phyloP scores from a whole-genome alignment of 2,888 invertebrate genomes.

The Trachelus troglodyta region DNA sequence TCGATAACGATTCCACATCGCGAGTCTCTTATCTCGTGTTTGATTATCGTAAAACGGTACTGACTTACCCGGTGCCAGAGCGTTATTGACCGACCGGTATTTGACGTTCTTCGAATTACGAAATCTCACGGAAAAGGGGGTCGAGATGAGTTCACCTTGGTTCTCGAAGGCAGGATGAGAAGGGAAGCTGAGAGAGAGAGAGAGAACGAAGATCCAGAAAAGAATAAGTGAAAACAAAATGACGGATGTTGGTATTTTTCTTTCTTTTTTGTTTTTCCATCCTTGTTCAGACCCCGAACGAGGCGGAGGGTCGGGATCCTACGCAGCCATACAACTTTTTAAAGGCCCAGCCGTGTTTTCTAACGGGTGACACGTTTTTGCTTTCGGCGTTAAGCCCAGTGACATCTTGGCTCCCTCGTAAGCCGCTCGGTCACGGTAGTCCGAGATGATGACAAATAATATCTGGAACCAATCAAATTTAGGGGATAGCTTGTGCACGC shows the following conservation, averaged over 20 bases:
- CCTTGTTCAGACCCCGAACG: not conserved
- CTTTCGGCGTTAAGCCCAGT: slow-evolving; percentile 24
- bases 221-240: not conserved
- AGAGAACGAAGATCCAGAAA: not conserved
- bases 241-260: not conserved
- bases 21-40: slow-evolving; percentile 31
- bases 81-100: slow-evolving; percentile 15
- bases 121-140: not conserved
- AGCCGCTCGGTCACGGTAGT: slow-evolving; percentile 51
- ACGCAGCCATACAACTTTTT: not conserved
- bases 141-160: not conserved
- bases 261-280: not conserved
- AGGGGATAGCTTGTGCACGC: slow-evolving; percentile 27
- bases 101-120: slow-evolving; percentile 11
- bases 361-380: slow-evolving; percentile 32
- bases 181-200: not conserved
- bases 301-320: not conserved
- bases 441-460: slow-evolving; percentile 58
- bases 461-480: slow-evolving; percentile 58
- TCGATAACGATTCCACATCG: slow-evolving; percentile 11
- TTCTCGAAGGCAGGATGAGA: not conserved
- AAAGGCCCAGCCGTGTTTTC: slow-evolving; percentile 11
- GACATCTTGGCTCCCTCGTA: slow-evolving; percentile 26
- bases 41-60: slow-evolving; percentile 45
- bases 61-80: not conserved